Percentiles rank a stretch among this genome's conserved stretches.
These are phyloP conservation scores for Volucella inanis DNA, from an alignment of 2,888 invertebrate genomes.

Conservation along the genomic window DNA sequence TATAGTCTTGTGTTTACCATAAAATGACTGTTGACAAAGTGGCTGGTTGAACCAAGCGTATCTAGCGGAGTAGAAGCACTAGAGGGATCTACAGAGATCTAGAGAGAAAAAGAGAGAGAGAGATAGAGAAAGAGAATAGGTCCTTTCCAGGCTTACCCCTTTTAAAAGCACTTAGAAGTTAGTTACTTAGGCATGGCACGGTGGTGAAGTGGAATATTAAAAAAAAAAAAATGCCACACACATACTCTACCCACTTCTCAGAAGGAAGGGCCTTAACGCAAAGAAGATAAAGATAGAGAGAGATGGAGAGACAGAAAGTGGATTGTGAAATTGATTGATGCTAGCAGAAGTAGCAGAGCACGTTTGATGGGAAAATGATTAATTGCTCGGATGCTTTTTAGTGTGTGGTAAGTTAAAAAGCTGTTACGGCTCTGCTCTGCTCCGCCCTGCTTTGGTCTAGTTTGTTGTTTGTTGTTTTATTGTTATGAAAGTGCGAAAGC, in stretches of 20 bases:
- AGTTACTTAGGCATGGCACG: conserved; percentile 51
- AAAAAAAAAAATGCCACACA: conserved; percentile 29
- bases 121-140: not conserved
- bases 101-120: conserved; percentile 3
- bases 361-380: conserved; percentile 68
- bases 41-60: conserved; percentile 36
- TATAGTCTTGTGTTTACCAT: conserved; percentile 46
- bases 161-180: conserved; percentile 68
- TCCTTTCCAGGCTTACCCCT: conserved; percentile 48
- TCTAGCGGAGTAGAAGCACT: too few relatives aligned
- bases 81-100: not conserved
- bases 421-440: conserved; percentile 53
- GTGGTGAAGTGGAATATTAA: not conserved
- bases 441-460: not conserved
- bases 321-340: conserved; percentile 71
- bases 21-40: conserved; percentile 70
- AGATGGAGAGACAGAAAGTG: not conserved
- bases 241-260: conserved; percentile 6
- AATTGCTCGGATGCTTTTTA: conserved; percentile 69
- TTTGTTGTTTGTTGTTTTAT: conserved; percentile 18
- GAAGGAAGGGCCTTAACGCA: not conserved
- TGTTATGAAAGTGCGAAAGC: conserved; percentile 34
- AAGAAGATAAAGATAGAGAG: conserved; percentile 22
- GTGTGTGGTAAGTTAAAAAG: conserved; percentile 60
- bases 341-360: conserved; percentile 18